phyloP scores from a whole-genome alignment of 2,888 invertebrate genomes.

The Andrena haemorrhoa region DNA sequence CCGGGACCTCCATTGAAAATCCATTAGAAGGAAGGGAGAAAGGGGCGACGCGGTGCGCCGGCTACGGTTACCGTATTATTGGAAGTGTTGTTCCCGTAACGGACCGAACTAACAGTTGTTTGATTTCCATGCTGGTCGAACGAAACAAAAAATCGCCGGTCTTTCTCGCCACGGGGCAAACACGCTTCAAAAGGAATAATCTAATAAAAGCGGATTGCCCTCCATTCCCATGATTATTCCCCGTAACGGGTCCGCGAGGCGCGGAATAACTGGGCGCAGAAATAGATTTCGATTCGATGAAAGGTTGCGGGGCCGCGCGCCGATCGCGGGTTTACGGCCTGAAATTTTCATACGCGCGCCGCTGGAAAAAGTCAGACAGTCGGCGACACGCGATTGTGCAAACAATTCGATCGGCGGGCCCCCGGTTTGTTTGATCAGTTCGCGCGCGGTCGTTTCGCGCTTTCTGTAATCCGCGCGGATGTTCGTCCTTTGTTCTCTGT shows the following conservation, averaged over 20 bases:
- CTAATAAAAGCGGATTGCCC: conserved; percentile 29
- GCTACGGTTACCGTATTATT: conserved; percentile 7
- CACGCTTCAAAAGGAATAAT: conserved; percentile 30
- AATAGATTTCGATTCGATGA: conserved; percentile 35
- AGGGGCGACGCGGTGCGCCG: neutral
- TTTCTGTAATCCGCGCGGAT: conserved; percentile 59
- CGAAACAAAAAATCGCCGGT: neutral
- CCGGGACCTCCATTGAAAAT: neutral
- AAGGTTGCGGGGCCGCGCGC: conserved; percentile 10
- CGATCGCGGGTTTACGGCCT: conserved; percentile 5
- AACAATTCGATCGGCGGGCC: conserved; percentile 64
- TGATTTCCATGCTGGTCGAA: conserved; percentile 1
- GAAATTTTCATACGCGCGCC: conserved; percentile 24
- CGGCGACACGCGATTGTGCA: conserved; percentile 45
- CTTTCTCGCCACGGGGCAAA: neutral
- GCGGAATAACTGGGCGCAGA: conserved; percentile 21
- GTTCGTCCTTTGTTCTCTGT: conserved; percentile 52
- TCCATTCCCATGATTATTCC: conserved; percentile 30
- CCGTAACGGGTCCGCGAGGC: conserved; percentile 24
- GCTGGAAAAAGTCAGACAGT: conserved; percentile 7
- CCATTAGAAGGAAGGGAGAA: neutral
- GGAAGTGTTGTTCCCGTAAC: conserved; percentile 10
- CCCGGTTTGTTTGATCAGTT: conserved; percentile 68
- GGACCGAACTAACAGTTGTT: conserved; percentile 15
- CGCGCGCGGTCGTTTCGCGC: conserved; percentile 53